Evolutionary conservation across 2,888 invertebrate species (phyloP), one percentile per base, ranked within the genome.

Genomic region (Scaptomyza reducta): DNA sequence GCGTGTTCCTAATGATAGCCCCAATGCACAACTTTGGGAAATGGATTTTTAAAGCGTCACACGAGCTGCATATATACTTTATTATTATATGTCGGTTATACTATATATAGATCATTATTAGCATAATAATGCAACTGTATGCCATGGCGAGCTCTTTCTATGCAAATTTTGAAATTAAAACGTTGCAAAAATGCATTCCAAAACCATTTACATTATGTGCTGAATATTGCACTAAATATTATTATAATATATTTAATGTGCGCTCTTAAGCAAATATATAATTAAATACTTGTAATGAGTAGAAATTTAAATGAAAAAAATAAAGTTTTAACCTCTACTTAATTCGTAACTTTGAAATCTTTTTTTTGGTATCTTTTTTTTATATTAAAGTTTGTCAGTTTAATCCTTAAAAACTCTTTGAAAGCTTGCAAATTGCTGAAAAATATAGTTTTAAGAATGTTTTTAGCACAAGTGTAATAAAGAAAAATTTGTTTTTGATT

Each of bases 31-130:
- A 57, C 44, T 51, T 75, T 70, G 70, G 50, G 66, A 70, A 75
- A 75, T 70, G 59, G 49, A 49, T 70, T 51, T 65, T 27, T 49
- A 74, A 61, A 57, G 66, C 74, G 49, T 62, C 75, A 70, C 73
- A 70, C 70, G 66, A 74, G 61, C 61, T 54, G 65, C 55, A 68
- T 53, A 49, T 57, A 49, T 59, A 7, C 27, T 54, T 49, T 35
- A 29, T n/a, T 47, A 10, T 6, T 31, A 10, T 31, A 10, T 31
- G 31, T 40, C 22, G 22, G 22, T 22, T 22, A 22, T 22, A 22
- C 22, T 22, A 22, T 22, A 1, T 22, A 2, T 22, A 22, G 1
- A 22, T 22, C 5, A 14, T 35, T 46, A 58, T 74, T 74, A 53
- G 47, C 74, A 74, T 74, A 63, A 59, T 58, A 63, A 70, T 45